Percentiles rank a stretch among this genome's conserved stretches.
Conservation (phyloP, 2,888 invertebrate genomes). For the Lysandra coridon region DNA sequence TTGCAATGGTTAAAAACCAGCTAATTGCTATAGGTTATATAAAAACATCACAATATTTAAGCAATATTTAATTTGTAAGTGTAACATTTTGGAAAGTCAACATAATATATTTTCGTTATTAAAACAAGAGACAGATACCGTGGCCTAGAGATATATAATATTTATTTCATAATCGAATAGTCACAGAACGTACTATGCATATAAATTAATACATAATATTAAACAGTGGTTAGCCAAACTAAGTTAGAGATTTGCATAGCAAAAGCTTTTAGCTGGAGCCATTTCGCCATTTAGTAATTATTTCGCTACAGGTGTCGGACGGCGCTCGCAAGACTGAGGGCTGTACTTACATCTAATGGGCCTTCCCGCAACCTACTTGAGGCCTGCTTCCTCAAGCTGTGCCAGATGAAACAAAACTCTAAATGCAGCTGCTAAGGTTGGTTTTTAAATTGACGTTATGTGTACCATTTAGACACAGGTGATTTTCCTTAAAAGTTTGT, state of each 20-base stretch:
- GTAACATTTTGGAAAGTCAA: too few species aligned
- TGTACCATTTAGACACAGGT: conserved; percentile 1
- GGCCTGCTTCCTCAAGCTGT: neutral
- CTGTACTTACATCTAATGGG: conserved; percentile 25
- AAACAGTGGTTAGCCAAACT: neutral
- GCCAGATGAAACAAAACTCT: neutral
- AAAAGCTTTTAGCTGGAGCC: conserved; percentile 28
- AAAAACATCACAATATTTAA: too few species aligned
- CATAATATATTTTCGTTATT: too few species aligned
- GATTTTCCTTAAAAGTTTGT: conserved; percentile 5
- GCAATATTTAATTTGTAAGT: too few species aligned
- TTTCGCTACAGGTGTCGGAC: conserved; percentile 26
- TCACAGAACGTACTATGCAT: neutral
- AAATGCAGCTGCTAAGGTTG: neutral
- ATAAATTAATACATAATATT: conserved; percentile 5
- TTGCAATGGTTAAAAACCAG: neutral
- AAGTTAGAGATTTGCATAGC: neutral
- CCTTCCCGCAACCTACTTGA: conserved; percentile 25
- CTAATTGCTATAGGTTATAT: too few species aligned
- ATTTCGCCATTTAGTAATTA: conserved; percentile 27
- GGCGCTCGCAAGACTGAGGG: conserved; percentile 21
- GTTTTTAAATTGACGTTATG: neutral
- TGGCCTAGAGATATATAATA: neutral
- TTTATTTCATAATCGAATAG: neutral
- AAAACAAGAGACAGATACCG: too few species aligned